Evolutionary conservation across 2,797 vertebrate species (phyloP), one percentile per base, ranked within the genome.

Genomic region (Cirrhinus mrigala): DNA sequence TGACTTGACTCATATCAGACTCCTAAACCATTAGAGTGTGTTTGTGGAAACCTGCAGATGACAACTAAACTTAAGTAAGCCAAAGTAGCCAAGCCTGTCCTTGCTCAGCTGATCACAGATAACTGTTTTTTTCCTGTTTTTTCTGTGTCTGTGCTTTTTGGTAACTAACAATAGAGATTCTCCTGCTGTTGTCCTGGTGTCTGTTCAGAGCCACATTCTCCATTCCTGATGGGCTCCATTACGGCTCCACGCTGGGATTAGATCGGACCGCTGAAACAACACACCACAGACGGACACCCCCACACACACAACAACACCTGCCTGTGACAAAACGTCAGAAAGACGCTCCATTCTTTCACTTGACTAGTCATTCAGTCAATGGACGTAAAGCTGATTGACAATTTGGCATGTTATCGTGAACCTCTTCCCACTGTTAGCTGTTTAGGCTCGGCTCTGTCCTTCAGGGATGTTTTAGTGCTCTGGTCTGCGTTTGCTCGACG

Each of bases 191-290:
- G 50, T 74, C 62, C 27, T 22, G 46, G 8, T 58, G 50, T 74
- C 62, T 82, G 60, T 52, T 74, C 73, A 56, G 64, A 52, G 27
- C 76, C 33, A 22, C 37, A 56, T 33, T 66, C 76, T 78, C n/a
- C 80, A 81, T 83, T 85, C 71, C 64, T 60, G 29, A 29, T 46
- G 12, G 79, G 71, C 87, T 88, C 88, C 86, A 1, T 44, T 44
- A 44, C 7, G 40, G 40, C 40, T 44, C 40, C 0, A 15, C 27
- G 27, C 88, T 64, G 40, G 37, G 33, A 60, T 81, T 69, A 78
- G 48, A 81, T 44, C 14, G 1, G 46, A 33, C 62, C 22, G 33
- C 78, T 85, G 79, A 70, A 86, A 85, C 62, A 86, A 88, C 77
- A 86, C 46, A 33, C 71, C 40, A 50, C 40, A 77, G 50, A 79